These are phyloP conservation scores for Calameuta pallipes DNA, from an alignment of 2,888 invertebrate genomes.

Conservation along the genomic window DNA sequence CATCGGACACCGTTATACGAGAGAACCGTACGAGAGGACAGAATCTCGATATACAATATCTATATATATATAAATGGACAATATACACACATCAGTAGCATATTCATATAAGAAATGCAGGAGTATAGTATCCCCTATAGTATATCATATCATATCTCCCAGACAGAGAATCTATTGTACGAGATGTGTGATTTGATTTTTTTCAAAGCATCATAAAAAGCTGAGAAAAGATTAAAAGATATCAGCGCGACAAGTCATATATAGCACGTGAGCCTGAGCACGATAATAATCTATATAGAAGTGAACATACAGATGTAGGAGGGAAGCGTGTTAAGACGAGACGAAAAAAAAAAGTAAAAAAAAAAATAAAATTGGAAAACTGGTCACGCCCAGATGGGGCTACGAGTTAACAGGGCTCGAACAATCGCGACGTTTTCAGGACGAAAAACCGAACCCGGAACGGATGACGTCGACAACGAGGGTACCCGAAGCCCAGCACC, in stretches of 20 bases:
- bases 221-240: neutral
- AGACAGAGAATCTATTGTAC: neutral
- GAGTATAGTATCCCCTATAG: neutral
- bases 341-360: conserved; percentile 16
- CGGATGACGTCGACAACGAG: conserved; percentile 22
- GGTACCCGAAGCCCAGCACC: conserved; percentile 10
- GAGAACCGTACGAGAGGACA: neutral
- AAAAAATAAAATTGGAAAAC: conserved; percentile 36
- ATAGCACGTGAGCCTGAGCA: neutral
- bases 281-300: neutral
- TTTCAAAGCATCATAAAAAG: neutral
- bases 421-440: conserved; percentile 50
- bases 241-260: neutral
- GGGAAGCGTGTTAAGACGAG: conserved; percentile 10
- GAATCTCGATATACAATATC: neutral
- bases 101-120: neutral
- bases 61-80: neutral
- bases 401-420: conserved; percentile 41
- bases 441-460: conserved; percentile 57
- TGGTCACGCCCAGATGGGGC: conserved; percentile 40
- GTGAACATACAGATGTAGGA: no score
- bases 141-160: neutral
- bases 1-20: neutral
- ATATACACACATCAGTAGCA: neutral
- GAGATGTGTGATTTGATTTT: neutral